These are phyloP conservation scores for Anseranas semipalmata DNA, from an alignment of 2,113 vertebrate genomes.

Conservation along the genomic window DNA sequence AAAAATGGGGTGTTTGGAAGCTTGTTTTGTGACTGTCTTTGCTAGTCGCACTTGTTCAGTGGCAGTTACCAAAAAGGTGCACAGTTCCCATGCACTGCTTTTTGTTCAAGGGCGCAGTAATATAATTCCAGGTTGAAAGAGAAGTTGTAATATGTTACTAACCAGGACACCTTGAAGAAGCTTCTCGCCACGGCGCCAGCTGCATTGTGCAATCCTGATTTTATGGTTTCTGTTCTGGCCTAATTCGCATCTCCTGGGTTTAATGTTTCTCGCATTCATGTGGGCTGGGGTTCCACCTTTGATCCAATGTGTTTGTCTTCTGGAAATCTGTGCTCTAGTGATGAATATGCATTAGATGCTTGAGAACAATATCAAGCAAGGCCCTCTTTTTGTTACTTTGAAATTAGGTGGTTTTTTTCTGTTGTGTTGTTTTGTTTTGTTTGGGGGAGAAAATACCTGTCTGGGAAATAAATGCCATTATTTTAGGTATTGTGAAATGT, in stretches of 20 bases:
- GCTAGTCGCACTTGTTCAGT: neutral
- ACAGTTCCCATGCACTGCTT: neutral
- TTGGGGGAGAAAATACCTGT: neutral
- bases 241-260: neutral
- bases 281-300: conserved; percentile 3
- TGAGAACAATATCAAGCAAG: neutral
- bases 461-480: neutral
- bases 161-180: neutral
- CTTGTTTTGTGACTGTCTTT: neutral
- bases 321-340: neutral
- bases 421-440: neutral
- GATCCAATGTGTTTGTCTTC: neutral
- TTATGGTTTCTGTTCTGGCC: conserved; percentile 12
- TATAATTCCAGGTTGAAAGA: neutral
- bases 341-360: neutral
- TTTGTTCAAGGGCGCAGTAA: neutral
- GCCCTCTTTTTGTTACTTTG: neutral
- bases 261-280: neutral
- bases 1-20: neutral
- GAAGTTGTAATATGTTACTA: neutral
- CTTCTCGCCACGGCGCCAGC: neutral
- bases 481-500: neutral
- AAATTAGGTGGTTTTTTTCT: neutral
- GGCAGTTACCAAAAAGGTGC: neutral
- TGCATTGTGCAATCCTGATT: neutral